Base-by-base conservation (phyloP, 2,113 vertebrate genomes). In the Vidua chalybeata region DNA sequence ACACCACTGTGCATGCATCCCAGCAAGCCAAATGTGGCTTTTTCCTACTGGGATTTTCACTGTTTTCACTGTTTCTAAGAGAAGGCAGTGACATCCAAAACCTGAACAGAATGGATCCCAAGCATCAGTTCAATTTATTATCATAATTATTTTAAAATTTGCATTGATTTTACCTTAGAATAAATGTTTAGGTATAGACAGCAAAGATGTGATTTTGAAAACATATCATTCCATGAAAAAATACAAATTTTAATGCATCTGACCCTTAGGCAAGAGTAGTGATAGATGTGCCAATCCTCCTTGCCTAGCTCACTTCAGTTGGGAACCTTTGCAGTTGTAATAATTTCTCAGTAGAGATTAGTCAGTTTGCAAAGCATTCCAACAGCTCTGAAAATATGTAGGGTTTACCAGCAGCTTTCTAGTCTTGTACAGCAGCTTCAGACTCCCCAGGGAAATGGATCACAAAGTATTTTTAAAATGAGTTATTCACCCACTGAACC, bases 401-500 rank as follows among this genome's bases (percentile, higher is more conserved):
- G 63, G 39, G 41, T 69, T 89, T 91, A 96, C 81, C 45, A 68
- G 90, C 78, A 91, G 52, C 86, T 84, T 92, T 68, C 48, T 28
- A 78, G 77, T 68, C 58, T 78, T 18, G 0, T 67, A 61, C 11
- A 54, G 71, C 62, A 78, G 69, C 66, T 91, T 63, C 88, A 93
- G 92, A 54, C 62, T 94, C 78, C 84, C 31, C 0, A 88, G 68
- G 62, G 79, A 90, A 93, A 69, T 0, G 7, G 54, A 87, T 80
- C 81, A 83, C 2, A 1, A 87, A 85, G 63, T 86, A 86, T 85
- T 97, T 96, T 91, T 93, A 83, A 85, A 96, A 66, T 1, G 7
- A 89, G 66, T 87, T 92, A 68, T 82, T 93, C 93, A 94, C 71
- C 74, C 84, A 76, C 79, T 81, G 61, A 93, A 88, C 66, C 39